Evolutionary conservation across 2,113 vertebrate genomes (phyloP).

Genomic region (Xiphorhynchus elegans): DNA sequence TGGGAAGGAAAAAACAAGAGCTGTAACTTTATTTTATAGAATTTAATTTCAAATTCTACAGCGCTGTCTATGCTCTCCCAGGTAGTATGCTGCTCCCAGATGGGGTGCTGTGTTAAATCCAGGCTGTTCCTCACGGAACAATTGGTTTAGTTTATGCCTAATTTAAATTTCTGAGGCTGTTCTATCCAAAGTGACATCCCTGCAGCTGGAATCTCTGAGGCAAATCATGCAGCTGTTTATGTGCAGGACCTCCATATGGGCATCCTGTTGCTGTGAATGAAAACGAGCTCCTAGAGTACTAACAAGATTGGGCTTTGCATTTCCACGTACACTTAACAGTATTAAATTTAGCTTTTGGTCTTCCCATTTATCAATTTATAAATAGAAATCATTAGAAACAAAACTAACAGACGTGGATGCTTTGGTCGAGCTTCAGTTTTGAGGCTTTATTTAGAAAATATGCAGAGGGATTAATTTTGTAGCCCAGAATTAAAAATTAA

Average conservation of each 20-base stretch:
- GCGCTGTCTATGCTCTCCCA: background rate
- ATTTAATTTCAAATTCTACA: background rate
- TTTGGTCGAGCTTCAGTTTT: constrained; percentile 38
- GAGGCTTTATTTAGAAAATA: constrained; percentile 51
- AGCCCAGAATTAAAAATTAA: constrained; percentile 52
- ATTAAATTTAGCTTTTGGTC: constrained; percentile 11
- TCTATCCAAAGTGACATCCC: background rate
- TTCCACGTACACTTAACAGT: background rate
- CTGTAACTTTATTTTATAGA: background rate
- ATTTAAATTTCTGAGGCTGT: background rate
- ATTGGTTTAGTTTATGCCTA: background rate
- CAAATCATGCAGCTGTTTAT: background rate
- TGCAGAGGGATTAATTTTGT: constrained; percentile 33
- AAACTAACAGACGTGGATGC: background rate
- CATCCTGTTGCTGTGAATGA: background rate
- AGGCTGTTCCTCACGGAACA: rapidly evolving
- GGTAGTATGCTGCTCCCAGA: too few relatives aligned
- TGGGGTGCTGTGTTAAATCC: background rate
- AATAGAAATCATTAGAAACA: constrained; percentile 32
- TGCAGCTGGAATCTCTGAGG: background rate
- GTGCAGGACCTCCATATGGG: background rate
- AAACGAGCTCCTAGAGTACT: background rate
- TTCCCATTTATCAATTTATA: constrained; percentile 11
- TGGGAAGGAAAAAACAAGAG: background rate
- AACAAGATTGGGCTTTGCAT: background rate